Conservation (phyloP, 2,888 invertebrate species). For the Macrophya alboannulata region DNA sequence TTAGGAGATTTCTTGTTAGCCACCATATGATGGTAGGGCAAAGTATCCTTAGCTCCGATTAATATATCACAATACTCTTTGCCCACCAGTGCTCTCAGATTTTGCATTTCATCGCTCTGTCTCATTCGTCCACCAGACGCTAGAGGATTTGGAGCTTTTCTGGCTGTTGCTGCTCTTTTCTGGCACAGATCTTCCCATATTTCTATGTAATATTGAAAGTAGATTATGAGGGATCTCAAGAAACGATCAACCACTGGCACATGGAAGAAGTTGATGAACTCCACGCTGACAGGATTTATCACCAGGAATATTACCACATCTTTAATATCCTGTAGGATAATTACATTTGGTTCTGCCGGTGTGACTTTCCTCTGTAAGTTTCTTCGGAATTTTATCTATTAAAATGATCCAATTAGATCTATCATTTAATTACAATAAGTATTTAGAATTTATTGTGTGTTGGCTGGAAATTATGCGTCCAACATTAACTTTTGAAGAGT, state of each 20-base stretch:
- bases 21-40: conserved; percentile 83
- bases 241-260: conserved; percentile 84
- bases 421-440: neutral
- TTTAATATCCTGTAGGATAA: conserved; percentile 84
- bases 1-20: conserved; percentile 72
- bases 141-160: conserved; percentile 73
- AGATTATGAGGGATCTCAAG: conserved; percentile 84
- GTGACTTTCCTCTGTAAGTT: conserved; percentile 83
- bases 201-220: conserved; percentile 85
- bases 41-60: conserved; percentile 78
- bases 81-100: conserved; percentile 83
- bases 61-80: conserved; percentile 84
- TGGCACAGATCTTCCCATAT: conserved; percentile 83
- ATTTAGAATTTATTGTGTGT: neutral
- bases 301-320: conserved; percentile 82
- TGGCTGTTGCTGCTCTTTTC: conserved; percentile 80
- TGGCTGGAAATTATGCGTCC: neutral
- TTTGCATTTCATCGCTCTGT: conserved; percentile 81
- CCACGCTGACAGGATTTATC: conserved; percentile 82
- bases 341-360: conserved; percentile 82
- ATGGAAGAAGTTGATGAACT: conserved; percentile 84
- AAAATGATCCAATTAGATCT: neutral
- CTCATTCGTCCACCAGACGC: conserved; percentile 69
- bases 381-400: conserved; percentile 83
- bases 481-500: neutral